Percentiles rank a stretch among this genome's conserved stretches.
Evolutionary conservation across 2,888 invertebrate genomes (phyloP).

Genomic region (Cecidostiba fungosa): DNA sequence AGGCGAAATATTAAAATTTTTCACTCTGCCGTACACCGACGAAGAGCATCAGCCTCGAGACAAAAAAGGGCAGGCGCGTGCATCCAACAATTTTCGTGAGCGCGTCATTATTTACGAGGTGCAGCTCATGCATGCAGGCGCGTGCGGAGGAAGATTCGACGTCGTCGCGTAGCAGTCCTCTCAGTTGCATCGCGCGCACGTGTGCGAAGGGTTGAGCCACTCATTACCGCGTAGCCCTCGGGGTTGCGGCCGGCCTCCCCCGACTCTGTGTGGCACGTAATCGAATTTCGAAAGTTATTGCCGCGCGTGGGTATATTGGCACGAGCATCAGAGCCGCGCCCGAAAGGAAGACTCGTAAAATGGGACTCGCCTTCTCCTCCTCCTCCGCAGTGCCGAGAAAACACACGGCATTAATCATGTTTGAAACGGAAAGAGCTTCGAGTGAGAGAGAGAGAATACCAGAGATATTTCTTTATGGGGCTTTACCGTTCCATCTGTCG

Average conservation of each 20-base stretch:
- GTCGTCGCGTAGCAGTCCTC: neutral
- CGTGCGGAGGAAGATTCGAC: conserved; percentile 38
- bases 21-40: neutral
- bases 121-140: conserved; percentile 58
- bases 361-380: conserved; percentile 23
- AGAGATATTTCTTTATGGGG: conserved; percentile 39
- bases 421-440: conserved; percentile 54
- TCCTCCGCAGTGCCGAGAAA: conserved; percentile 46
- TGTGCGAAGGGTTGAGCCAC: conserved; percentile 73
- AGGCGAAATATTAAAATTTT: conserved; percentile 3
- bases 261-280: conserved; percentile 71
- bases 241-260: conserved; percentile 70
- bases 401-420: conserved; percentile 64
- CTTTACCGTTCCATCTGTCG: conserved; percentile 56
- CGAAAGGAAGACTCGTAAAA: conserved; percentile 57
- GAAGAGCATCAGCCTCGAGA: neutral
- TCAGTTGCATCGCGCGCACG: neutral
- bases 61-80: conserved; percentile 68
- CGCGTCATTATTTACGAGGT: conserved; percentile 74
- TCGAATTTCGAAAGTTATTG: conserved; percentile 78
- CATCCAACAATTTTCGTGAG: conserved; percentile 74
- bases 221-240: conserved; percentile 71
- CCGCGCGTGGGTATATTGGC: conserved; percentile 66
- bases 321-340: conserved; percentile 31
- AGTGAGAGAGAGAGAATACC: neutral